Base-by-base conservation (phyloP, 2,888 invertebrate species). In the Byasa hedistus region DNA sequence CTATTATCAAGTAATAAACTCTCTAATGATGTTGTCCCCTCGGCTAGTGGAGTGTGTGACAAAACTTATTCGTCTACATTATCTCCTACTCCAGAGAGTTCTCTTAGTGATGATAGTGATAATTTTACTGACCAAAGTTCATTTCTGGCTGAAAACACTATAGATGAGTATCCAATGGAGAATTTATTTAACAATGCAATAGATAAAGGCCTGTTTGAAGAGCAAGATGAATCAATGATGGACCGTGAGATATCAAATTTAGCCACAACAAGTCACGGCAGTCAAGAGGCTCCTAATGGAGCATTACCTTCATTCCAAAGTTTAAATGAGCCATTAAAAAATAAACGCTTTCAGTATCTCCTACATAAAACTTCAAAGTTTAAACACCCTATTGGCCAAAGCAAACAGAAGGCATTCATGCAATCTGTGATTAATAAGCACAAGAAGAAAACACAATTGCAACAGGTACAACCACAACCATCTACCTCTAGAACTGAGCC, bases 141-240 rank as follows among this genome's bases (percentile, higher is more conserved):
- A 76, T 91, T 91, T 74, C 83, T 91, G 58, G 84, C 90, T 10
- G 91, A 91, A 74, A 91, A 85, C 72, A 88, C 91, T 61, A 91
- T 91, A 75, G 91, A 91, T 76, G 91, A 91, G 73, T 91, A 91
- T 70, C 91, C 92, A 39, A 92, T 92, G 91, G 91, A 91, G 71
- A 90, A 90, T 75, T 81, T 91, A 23, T 91, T 91, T 69, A 91
- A 91, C 72, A 91, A 86, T 85, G 91, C 89, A 24, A 89, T 91
- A 58, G 91, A 91, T 69, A 90, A 91, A 78, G 91, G 91, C 3
- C 74, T 91, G 55, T 91, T 91, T 78, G 87, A 90, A 71, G 87
- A 91, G 55, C 87, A 89, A 72, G 88, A 90, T 68, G 89, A 90
- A 69, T 85, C 89, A 24, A 86, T 89, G 86, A 87, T 91, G 88